Conservation (phyloP, 2,888 invertebrate species). For the Cephus sareptanus region DNA sequence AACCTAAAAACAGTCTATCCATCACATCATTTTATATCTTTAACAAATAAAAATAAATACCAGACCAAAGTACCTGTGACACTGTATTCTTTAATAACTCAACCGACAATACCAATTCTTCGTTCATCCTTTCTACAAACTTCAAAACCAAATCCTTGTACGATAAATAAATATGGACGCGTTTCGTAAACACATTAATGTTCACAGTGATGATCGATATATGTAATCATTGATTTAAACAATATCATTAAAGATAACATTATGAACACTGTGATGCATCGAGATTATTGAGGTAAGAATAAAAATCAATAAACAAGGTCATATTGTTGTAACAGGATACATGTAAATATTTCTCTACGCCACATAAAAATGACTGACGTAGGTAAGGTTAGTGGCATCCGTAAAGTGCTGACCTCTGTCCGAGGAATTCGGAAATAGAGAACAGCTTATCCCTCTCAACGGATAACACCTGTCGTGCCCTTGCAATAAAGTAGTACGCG, state of each 20-base stretch:
- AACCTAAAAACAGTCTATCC: neutral
- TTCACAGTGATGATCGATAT: neutral
- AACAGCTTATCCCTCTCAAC: neutral
- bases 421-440: neutral
- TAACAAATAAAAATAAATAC: neutral
- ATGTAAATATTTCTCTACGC: neutral
- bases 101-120: neutral
- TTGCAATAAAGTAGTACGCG: neutral
- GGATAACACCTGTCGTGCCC: neutral
- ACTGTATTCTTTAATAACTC: neutral
- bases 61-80: neutral
- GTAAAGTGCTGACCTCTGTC: neutral
- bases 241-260: neutral
- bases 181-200: neutral
- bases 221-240: neutral
- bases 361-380: neutral
- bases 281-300: neutral
- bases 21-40: neutral
- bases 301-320: neutral
- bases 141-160: neutral
- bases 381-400: neutral
- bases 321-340: neutral
- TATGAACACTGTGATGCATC: neutral
- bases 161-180: neutral
- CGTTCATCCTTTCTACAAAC: neutral